These are phyloP conservation scores for Cataglyphis livida DNA, from an alignment of 2,888 invertebrate species.

Conservation along the genomic window DNA sequence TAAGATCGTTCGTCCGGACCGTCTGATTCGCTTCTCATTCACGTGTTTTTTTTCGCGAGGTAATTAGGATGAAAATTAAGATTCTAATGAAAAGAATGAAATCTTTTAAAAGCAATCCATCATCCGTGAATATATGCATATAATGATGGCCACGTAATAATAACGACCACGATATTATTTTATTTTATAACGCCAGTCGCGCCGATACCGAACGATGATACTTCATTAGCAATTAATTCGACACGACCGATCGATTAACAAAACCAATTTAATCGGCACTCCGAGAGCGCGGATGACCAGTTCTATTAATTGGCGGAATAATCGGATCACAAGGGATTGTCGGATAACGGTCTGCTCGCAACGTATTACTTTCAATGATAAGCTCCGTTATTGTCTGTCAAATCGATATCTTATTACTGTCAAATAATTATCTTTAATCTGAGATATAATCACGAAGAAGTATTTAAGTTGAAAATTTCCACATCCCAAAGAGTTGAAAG, in stretches of 20 bases:
- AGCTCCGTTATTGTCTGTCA: slow-evolving; percentile 65
- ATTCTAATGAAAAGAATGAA: neutral
- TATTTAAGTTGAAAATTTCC: neutral
- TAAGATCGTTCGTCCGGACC: neutral
- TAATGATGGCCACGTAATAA: neutral
- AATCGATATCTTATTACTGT: slow-evolving; percentile 41
- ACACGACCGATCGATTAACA: slow-evolving; percentile 71
- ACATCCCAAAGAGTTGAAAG: neutral
- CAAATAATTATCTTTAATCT: slow-evolving; percentile 5
- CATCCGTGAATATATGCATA: neutral
- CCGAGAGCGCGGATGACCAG: slow-evolving; percentile 64
- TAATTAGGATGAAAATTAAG: neutral
- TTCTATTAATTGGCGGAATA: slow-evolving; percentile 76
- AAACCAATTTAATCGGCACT: slow-evolving; percentile 71
- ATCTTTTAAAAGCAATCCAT: neutral
- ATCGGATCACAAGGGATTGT: slow-evolving; percentile 73
- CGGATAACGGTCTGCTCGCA: slow-evolving; percentile 66
- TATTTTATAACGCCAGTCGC: slow-evolving; percentile 20
- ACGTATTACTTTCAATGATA: slow-evolving; percentile 73
- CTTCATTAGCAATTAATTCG: slow-evolving; percentile 71
- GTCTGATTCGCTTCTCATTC: neutral
- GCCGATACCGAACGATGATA: slow-evolving; percentile 13
- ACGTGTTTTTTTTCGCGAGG: neutral
- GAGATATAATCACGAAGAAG: neutral
- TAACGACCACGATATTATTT: neutral